Evolutionary conservation across 2,113 vertebrate species (phyloP).

Genomic region (Apteryx owenii): DNA sequence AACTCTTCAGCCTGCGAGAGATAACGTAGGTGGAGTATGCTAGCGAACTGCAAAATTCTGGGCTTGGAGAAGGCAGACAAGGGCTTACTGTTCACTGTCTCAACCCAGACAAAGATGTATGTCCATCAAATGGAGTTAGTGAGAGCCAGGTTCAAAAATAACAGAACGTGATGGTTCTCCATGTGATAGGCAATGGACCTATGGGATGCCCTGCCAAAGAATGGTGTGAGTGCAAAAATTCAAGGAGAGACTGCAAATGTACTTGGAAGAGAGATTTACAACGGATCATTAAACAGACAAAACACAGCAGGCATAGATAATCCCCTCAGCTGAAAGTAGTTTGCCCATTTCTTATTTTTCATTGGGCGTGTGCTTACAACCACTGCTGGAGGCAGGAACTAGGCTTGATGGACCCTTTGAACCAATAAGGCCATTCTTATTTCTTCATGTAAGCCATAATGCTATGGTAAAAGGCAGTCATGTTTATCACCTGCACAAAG

Average conservation of each 20-base stretch:
- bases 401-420: neutral
- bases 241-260: neutral
- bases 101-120: neutral
- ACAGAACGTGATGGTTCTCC: neutral
- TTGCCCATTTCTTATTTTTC: neutral
- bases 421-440: neutral
- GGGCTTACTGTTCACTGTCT: neutral
- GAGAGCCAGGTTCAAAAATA: neutral
- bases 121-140: neutral
- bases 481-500: neutral
- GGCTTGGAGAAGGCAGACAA: neutral
- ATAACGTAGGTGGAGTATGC: rapidly evolving
- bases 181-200: neutral
- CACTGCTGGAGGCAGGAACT: neutral
- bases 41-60: neutral
- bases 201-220: neutral
- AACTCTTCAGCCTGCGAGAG: neutral
- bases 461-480: neutral
- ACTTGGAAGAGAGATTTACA: neutral
- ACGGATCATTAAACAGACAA: neutral
- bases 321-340: neutral
- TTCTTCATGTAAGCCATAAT: neutral
- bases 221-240: neutral
- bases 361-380: neutral
- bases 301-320: neutral